Base-by-base conservation (phyloP, 2,797 vertebrate genomes). In the Anolis apletophallus region DNA sequence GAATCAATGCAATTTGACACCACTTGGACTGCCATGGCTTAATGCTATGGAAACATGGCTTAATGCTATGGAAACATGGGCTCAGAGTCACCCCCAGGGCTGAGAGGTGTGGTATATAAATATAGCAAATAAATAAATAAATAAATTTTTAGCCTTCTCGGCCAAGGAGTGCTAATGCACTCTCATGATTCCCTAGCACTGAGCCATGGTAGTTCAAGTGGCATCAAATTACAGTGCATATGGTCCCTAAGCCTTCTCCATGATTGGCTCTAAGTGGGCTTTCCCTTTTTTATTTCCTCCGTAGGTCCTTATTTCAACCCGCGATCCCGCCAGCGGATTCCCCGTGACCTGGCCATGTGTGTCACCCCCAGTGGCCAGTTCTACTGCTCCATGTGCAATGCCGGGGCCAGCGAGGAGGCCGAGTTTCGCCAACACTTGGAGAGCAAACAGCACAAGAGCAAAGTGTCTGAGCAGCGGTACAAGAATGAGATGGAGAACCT, bases 341-440 rank as follows among this genome's bases (percentile, higher is more conserved):
- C 99, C 5, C 97, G 98, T 0, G 99, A 99, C 92, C 96, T 99
- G 86, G 98, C 99, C 87, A 99, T 99, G 99, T 99, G 99, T 0
- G 98, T 99, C 89, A 99, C 99, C 6, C 98, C 99, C 90, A 99
- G 99, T 0, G 99, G 99, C 74, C 98, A 99, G 96, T 99, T 98
- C 96, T 99, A 99, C 96, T 99, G 99, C 95, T 99, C 98, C 87
- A 99, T 99, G 98, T 99, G 99, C 95, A 99, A 99, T 75, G 97
- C 97, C 0, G 98, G 98, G 3, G 98, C 99, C 32, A 96, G 98
- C 3, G 98, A 99, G 93, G 99, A 99, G 95, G 91, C 97, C 12
- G 98, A 99, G 93, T 99, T 99, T 96, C 97, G 98, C 67, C 98
- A 99, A 93, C 99, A 99, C 93, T 96, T 99, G 92, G 98, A 99